Percentiles rank a stretch among this genome's conserved stretches.
Conservation (phyloP, 2,113 vertebrate species). For the Macrotus californicus region DNA sequence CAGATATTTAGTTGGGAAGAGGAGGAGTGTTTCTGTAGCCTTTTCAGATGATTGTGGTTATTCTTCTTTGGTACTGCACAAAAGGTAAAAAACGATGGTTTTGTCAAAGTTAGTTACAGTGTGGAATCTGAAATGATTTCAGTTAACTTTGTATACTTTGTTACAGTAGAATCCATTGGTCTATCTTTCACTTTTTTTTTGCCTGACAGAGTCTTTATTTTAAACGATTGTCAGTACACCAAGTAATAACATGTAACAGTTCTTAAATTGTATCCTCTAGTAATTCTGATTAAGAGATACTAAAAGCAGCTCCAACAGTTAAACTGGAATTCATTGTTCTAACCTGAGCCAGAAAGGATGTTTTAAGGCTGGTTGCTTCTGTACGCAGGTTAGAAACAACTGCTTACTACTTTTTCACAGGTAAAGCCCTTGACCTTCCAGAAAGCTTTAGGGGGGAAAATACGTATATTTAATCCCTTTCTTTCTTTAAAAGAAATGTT, state of each 20-base stretch:
- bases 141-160: neutral
- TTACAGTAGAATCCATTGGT: neutral
- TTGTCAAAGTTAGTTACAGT: neutral
- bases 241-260: slow-evolving; percentile 69
- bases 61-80: slow-evolving; percentile 17
- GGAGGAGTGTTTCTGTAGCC: neutral
- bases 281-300: slow-evolving; percentile 47
- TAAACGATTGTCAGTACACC: slow-evolving; percentile 66
- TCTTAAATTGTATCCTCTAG: slow-evolving; percentile 59
- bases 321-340: neutral
- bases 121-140: neutral
- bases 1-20: neutral
- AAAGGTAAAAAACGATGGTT: neutral
- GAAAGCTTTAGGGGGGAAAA: slow-evolving; percentile 55
- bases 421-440: slow-evolving; percentile 68
- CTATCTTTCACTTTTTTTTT: too few relatives aligned
- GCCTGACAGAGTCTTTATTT: slow-evolving; percentile 74
- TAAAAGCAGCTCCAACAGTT: slow-evolving; percentile 31
- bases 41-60: neutral
- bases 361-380: slow-evolving; percentile 46
- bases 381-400: slow-evolving; percentile 32
- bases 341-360: neutral
- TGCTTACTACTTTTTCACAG: slow-evolving; percentile 69
- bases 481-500: slow-evolving; percentile 50
- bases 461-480: slow-evolving; percentile 32